Base-by-base conservation (phyloP, 2,113 vertebrate genomes). In the Pachyramphus minor region DNA sequence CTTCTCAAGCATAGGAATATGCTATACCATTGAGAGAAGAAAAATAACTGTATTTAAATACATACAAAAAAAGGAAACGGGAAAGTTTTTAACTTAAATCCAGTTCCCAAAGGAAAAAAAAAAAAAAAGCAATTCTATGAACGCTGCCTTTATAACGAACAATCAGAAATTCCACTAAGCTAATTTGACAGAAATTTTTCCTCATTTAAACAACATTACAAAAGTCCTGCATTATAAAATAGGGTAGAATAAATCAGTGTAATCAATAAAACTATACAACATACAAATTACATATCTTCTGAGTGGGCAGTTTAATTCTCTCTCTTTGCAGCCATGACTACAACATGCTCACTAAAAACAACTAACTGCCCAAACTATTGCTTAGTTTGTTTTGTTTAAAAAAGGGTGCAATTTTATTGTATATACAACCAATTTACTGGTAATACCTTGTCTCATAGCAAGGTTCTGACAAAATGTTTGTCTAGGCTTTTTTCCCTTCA, bases 201-300 rank as follows among this genome's bases (percentile, higher is more conserved):
- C 98, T 98, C 98, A 98, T 98, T 99, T 99, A 98, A 99, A 99
- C 99, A 99, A 99, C 98, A 99, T 99, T 99, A 99, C 99, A 99
- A 99, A 99, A 99, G 98, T 99, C 99, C 99, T 99, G 99, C 99
- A 98, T 99, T 99, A 99, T 99, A 99, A 99, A 99, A 99, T 99
- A 99, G 99, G 99, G 99, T 99, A 99, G 99, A 98, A 98, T 99
- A 99, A 99, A 99, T 99, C 99, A 99, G 99, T 99, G 99, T 99
- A 99, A 99, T 99, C 99, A 99, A 99, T 99, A 99, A 99, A 99
- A 99, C 99, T 99, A 99, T 99, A 99, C 99, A 99, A 99, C 99
- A 98, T 99, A 99, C 98, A 99, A 99, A 99, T 98, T 98, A 98
- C 98, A 98, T 96, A 97, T 99, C 98, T 98, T 98, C 98, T 98